Conservation (phyloP, 2,888 invertebrate species). For the Theodoxus fluviatilis region DNA sequence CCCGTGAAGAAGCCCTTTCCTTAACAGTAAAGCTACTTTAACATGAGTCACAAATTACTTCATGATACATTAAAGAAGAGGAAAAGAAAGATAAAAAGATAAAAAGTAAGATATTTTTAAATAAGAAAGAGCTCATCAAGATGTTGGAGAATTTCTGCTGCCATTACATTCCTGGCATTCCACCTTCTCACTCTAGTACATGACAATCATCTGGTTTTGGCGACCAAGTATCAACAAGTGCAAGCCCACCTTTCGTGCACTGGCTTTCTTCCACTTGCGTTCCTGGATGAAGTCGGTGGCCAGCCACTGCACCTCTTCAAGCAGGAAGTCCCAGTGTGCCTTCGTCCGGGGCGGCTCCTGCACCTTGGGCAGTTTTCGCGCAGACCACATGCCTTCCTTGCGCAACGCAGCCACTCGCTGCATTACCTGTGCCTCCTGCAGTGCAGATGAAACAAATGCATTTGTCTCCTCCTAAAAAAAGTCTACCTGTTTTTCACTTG, state of each 20-base stretch:
- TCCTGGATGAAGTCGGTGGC: constrained; percentile 97
- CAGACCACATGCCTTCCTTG: constrained; percentile 93
- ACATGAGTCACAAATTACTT: too few species aligned
- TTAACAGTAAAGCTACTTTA: too few species aligned
- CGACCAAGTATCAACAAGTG: too few species aligned
- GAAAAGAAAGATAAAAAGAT: background rate
- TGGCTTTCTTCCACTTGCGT: constrained; percentile 95
- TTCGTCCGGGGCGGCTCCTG: constrained; percentile 80
- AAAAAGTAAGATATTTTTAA: background rate
- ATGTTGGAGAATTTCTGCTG: too few species aligned
- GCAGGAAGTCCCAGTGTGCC: constrained; percentile 96
- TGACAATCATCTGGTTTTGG: too few species aligned
- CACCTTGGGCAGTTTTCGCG: constrained; percentile 84
- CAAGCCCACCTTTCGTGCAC: constrained; percentile 81
- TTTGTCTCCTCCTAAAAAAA: background rate
- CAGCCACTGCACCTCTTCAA: constrained; percentile 99
- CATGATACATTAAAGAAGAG: too few species aligned
- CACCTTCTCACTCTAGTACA: too few species aligned
- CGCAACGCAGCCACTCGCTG: constrained; percentile 89
- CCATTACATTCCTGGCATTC: too few species aligned
- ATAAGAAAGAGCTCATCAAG: too few species aligned
- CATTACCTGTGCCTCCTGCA: constrained; percentile 89
- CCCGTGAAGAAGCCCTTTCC: too few species aligned
- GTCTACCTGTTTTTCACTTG: background rate
- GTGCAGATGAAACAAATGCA: constrained; percentile 20